Conservation (phyloP, 2,888 invertebrate species). For the Crocallis elinguaria region DNA sequence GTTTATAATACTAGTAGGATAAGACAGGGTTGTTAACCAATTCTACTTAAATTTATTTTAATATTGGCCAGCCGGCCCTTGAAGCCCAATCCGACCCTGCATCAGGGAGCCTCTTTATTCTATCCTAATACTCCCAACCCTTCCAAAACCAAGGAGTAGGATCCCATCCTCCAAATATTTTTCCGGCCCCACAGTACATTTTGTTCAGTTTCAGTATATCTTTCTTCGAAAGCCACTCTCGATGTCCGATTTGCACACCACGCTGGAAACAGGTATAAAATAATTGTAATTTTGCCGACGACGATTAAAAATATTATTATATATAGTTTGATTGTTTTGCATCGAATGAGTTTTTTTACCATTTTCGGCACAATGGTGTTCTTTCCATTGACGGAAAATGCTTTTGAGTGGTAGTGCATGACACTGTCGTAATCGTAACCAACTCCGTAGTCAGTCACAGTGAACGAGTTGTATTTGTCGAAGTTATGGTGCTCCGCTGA, state of each 20-base stretch:
- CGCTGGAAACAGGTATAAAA: conserved; percentile 57
- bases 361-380: conserved; percentile 87
- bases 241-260: conserved; percentile 83
- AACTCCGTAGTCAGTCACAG: conserved; percentile 87
- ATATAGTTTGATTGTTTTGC: conserved; percentile 11
- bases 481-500: conserved; percentile 81
- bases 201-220: conserved; percentile 83
- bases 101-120: no score
- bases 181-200: conserved; percentile 85
- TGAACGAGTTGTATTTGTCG: conserved; percentile 87
- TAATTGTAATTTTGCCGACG: not conserved
- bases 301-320: not conserved
- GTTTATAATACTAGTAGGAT: no score
- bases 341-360: conserved; percentile 50
- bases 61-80: no score
- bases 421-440: conserved; percentile 90
- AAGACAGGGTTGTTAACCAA: no score
- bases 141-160: no score
- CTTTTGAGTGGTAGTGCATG: conserved; percentile 89
- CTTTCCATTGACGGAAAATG: conserved; percentile 88
- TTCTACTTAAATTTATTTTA: no score
- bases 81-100: no score
- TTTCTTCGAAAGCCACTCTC: conserved; percentile 83
- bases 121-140: no score
- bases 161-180: no score